A percentile compares a stretch with the other conserved stretches of the same genome.
Evolutionary conservation across 2,113 vertebrate genomes (phyloP).

Genomic region (Leiothrix lutea): DNA sequence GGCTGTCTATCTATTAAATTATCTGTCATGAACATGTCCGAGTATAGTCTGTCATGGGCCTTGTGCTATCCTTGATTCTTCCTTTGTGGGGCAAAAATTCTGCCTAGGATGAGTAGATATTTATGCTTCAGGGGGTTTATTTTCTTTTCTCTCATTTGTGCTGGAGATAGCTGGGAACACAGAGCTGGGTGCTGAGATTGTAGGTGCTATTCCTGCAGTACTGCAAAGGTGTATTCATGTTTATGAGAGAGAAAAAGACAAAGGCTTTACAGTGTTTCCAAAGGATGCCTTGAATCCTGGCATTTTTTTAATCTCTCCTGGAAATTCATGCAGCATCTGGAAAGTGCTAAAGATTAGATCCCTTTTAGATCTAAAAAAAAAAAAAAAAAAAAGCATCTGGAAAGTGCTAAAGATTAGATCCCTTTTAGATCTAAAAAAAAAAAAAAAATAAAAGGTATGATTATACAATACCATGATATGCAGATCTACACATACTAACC

Average conservation of each 20-base stretch:
- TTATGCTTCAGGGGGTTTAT: neutral
- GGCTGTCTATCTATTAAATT: constrained; percentile 3
- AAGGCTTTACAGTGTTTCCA: neutral
- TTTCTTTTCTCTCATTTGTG: neutral
- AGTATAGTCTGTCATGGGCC: neutral
- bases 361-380: neutral
- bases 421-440: neutral
- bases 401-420: neutral
- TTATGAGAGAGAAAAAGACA: neutral
- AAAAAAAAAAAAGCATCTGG: neutral
- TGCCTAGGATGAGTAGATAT: neutral
- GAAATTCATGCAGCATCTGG: neutral
- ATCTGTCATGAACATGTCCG: neutral
- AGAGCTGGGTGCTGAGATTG: neutral
- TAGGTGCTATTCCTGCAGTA: neutral
- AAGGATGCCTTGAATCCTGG: neutral
- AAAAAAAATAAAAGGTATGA: neutral
- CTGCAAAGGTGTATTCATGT: neutral
- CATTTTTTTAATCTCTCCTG: neutral
- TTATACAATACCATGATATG: neutral
- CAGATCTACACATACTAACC: neutral
- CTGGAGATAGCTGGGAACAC: neutral
- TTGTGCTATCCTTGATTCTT: neutral
- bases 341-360: neutral
- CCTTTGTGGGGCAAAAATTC: neutral